Conservation (phyloP, 2,888 invertebrate genomes). For the Dasypolia templi region DNA sequence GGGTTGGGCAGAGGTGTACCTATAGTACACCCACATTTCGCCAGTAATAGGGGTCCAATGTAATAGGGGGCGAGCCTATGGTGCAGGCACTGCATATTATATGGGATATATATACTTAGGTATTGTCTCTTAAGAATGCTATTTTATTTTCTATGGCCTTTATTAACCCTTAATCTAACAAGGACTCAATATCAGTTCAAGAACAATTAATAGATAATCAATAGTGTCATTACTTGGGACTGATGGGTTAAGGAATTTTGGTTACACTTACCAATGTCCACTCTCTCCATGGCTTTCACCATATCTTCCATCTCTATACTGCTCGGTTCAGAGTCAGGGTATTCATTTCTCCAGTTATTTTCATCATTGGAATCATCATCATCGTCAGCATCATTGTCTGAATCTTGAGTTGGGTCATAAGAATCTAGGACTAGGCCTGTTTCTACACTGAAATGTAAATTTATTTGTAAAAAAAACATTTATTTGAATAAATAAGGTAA, state of each 20-base stretch:
- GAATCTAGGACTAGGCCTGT: slow-evolving; percentile 80
- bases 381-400: slow-evolving; percentile 83
- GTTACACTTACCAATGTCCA: slow-evolving; percentile 76
- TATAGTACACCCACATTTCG: no score
- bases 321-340: slow-evolving; percentile 93
- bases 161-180: background rate
- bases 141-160: background rate
- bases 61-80: no score
- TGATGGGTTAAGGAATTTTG: background rate
- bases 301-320: slow-evolving; percentile 92
- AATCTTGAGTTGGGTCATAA: slow-evolving; percentile 76
- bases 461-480: no score
- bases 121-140: background rate
- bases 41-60: no score
- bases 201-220: background rate
- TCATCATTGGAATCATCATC: slow-evolving; percentile 95
- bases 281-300: slow-evolving; percentile 89
- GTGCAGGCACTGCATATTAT: no score
- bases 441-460: slow-evolving; percentile 71
- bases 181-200: background rate
- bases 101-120: no score
- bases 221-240: background rate
- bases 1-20: no score
- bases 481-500: no score
- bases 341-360: slow-evolving; percentile 94